These are phyloP conservation scores for Blastobasis adustella DNA, from an alignment of 2,888 invertebrate genomes.

Conservation along the genomic window DNA sequence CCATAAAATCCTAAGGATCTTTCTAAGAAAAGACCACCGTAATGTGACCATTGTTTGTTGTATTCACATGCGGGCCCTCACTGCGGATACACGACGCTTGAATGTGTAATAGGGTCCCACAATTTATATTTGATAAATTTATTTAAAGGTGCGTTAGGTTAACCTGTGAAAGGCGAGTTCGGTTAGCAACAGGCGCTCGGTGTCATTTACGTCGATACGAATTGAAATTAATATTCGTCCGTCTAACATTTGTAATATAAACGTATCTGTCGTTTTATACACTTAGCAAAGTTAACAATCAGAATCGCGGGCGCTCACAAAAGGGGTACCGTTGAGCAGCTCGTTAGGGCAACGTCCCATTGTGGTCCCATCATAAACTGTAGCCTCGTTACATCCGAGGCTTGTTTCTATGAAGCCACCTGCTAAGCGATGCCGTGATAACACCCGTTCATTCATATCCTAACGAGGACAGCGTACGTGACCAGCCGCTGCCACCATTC, in stretches of 20 bases:
- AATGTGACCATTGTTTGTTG: constrained; percentile 63
- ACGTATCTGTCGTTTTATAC: neutral
- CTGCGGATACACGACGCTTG: constrained; percentile 65
- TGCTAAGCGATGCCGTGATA: constrained; percentile 51
- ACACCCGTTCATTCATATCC: constrained; percentile 56
- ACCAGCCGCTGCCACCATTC: constrained; percentile 23
- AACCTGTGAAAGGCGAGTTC: constrained; percentile 58
- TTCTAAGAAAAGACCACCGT: constrained; percentile 71
- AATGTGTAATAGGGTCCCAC: constrained; percentile 70
- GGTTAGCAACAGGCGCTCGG: constrained; percentile 15
- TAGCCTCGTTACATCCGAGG: constrained; percentile 16
- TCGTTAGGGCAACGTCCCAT: constrained; percentile 14
- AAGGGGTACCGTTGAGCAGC: constrained; percentile 2
- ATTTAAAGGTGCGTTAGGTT: constrained; percentile 66
- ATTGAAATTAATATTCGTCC: neutral
- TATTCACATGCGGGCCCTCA: constrained; percentile 59
- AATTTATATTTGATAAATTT: constrained; percentile 72
- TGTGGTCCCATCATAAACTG: constrained; percentile 10
- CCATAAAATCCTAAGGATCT: constrained; percentile 57
- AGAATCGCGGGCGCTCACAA: neutral
- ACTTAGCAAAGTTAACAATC: neutral
- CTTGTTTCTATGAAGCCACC: constrained; percentile 34
- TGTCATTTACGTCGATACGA: neutral
- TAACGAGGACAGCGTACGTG: constrained; percentile 48
- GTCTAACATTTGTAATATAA: neutral